Conservation (phyloP, 2,113 vertebrate genomes). For the Varanus salvator region DNA sequence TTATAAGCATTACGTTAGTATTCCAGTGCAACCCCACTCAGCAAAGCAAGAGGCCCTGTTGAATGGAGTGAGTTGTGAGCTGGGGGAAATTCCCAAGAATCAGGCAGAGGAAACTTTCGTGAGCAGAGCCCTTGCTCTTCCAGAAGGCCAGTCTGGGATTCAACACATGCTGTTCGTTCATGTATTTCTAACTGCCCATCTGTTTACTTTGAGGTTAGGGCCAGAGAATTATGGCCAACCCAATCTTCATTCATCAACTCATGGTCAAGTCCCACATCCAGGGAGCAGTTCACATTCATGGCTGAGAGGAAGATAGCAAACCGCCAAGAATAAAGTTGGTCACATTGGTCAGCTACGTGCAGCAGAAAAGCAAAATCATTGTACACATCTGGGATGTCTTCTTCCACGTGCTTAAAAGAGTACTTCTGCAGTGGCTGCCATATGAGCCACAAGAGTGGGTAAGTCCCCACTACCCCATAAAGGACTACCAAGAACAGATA, state of each 20-base stretch:
- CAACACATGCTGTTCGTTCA: not conserved
- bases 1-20: too few species aligned
- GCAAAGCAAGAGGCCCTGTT: too few species aligned
- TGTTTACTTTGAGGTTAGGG: not conserved
- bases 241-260: conserved; percentile 69
- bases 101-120: too few species aligned
- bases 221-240: not conserved
- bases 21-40: too few species aligned
- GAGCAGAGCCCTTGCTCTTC: too few species aligned
- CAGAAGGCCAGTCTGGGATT: too few species aligned
- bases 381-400: conserved; percentile 76
- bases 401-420: conserved; percentile 76
- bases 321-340: conserved; percentile 79
- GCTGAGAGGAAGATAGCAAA: conserved; percentile 85
- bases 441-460: conserved; percentile 81
- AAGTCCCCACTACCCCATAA: conserved; percentile 77
- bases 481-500: conserved; percentile 79
- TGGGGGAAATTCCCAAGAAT: too few species aligned
- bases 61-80: too few species aligned
- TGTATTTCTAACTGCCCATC: not conserved
- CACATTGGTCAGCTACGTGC: conserved; percentile 85
- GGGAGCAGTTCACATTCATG: conserved; percentile 76
- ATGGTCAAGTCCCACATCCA: conserved; percentile 76
- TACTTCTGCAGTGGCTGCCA: conserved; percentile 79
- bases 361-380: conserved; percentile 86